A percentile compares a stretch with the other conserved stretches of the same genome.
phyloP scores from a whole-genome alignment of 2,888 invertebrate species.

The Gerris lacustris region DNA sequence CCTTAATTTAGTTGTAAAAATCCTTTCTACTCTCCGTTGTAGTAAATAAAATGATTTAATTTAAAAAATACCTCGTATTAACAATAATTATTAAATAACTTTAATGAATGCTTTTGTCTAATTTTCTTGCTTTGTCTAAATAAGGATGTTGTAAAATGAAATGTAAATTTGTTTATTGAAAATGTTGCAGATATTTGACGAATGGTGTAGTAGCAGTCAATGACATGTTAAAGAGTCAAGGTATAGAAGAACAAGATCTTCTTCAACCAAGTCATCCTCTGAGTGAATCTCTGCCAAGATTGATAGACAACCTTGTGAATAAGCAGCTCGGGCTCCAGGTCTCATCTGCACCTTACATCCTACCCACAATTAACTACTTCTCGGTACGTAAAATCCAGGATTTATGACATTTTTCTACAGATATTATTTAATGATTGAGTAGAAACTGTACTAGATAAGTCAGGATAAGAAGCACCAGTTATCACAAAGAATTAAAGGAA shows the following conservation, averaged over 20 bases:
- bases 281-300: conserved; percentile 54
- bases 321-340: conserved; percentile 58
- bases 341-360: conserved; percentile 59
- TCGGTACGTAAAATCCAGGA: conserved; percentile 40
- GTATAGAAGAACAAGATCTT: conserved; percentile 55
- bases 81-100: no score
- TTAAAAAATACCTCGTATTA: no score
- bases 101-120: no score
- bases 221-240: conserved; percentile 60
- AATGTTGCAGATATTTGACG: conserved; percentile 49
- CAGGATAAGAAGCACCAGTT: no score
- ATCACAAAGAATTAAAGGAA: no score
- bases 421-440: neutral
- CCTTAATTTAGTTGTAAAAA: no score
- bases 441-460: no score
- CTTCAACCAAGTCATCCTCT: conserved; percentile 53
- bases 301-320: conserved; percentile 55
- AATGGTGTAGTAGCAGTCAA: conserved; percentile 60
- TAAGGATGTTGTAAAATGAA: no score
- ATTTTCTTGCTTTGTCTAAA: no score
- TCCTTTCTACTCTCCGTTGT: no score
- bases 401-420: neutral
- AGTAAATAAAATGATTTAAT: no score
- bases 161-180: no score
- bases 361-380: conserved; percentile 58